Conservation (phyloP, 2,797 vertebrate genomes). For the Alcedo atthis region DNA sequence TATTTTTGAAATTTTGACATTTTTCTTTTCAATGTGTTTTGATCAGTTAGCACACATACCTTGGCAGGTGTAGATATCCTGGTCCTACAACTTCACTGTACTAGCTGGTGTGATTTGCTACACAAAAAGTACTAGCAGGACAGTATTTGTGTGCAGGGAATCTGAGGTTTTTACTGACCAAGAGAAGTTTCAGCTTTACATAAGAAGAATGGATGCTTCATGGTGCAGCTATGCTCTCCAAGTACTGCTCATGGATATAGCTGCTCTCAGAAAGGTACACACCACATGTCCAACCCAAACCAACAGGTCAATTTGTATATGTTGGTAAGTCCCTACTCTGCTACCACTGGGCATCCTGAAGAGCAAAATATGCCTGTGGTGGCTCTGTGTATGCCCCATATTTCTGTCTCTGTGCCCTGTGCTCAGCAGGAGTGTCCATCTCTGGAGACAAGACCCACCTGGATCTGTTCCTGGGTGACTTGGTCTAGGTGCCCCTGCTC, state of each 20-base stretch:
- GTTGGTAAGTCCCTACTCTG: not conserved
- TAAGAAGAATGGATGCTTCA: not conserved
- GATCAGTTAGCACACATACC: not conserved
- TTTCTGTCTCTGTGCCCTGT: fast-evolving
- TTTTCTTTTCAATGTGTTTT: not conserved
- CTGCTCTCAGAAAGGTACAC: not conserved
- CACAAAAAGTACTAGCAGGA: not conserved
- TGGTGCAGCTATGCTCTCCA: not conserved
- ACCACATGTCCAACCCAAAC: not conserved
- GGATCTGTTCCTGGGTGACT: no score
- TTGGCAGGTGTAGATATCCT: not conserved
- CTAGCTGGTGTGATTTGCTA: not conserved
- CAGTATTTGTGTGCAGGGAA: not conserved
- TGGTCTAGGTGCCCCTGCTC: no score
- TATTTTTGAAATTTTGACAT: no score
- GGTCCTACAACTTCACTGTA: not conserved
- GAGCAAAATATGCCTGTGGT: not conserved
- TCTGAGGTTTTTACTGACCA: not conserved
- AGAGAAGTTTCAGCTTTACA: not conserved
- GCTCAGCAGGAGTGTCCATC: not conserved
- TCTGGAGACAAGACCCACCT: no score
- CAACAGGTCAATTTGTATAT: not conserved
- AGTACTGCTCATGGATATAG: not conserved
- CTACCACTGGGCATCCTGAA: not conserved
- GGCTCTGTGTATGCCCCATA: not conserved